Conservation (phyloP, 2,113 vertebrate genomes). For the Anser cygnoides region DNA sequence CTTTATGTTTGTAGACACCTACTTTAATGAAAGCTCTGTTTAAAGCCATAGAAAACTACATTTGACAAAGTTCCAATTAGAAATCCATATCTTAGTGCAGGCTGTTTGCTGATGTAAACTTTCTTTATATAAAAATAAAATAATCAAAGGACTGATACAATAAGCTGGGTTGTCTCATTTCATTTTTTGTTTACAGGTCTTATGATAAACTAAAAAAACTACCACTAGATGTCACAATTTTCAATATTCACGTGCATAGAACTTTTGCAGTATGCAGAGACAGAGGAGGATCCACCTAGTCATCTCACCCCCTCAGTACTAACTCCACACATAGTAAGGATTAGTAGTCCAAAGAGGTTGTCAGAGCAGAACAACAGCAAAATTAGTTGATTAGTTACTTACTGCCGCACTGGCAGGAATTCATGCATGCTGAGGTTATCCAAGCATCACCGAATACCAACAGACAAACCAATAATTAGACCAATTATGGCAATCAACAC, state of each 20-base stretch:
- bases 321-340: no score
- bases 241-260: background rate
- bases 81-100: accelerated
- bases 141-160: accelerated
- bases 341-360: background rate
- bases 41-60: background rate
- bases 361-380: background rate
- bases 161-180: background rate
- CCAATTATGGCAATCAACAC: slow-evolving; percentile 83
- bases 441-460: slow-evolving; percentile 80
- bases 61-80: background rate
- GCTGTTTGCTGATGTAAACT: background rate
- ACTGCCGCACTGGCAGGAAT: slow-evolving; percentile 69
- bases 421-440: slow-evolving; percentile 50
- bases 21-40: background rate
- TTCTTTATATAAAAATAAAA: accelerated
- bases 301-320: no score
- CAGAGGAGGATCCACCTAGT: background rate
- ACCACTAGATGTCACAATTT: background rate
- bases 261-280: accelerated
- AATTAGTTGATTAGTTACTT: slow-evolving; percentile 76
- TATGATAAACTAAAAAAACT: no score
- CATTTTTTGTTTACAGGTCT: background rate
- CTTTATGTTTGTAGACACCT: background rate
- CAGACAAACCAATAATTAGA: slow-evolving; percentile 89